Percentiles rank a stretch among this genome's conserved stretches.
These are phyloP conservation scores for Aradophagus sp. DNA, from an alignment of 1,140 invertebrate genomes.

Conservation along the genomic window DNA sequence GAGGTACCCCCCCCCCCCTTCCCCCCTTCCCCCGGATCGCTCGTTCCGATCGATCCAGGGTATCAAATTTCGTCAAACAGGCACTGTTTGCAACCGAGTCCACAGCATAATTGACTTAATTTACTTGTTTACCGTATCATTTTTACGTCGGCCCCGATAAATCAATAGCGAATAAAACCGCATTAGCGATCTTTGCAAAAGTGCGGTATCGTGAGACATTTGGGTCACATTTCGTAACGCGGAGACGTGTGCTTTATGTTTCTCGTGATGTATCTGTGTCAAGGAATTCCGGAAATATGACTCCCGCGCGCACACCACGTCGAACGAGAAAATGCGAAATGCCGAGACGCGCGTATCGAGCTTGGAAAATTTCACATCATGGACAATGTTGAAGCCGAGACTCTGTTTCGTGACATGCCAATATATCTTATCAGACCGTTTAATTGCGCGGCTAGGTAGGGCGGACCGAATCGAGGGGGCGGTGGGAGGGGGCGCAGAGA, in stretches of 20 bases:
- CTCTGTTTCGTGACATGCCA: constrained; percentile 51
- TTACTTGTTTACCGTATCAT: constrained; percentile 50
- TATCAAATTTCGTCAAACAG: constrained; percentile 32
- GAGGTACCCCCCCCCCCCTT: constrained; percentile 1
- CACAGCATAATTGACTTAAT: constrained; percentile 38
- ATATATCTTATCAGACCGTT: constrained; percentile 54
- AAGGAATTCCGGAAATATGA: constrained; percentile 58
- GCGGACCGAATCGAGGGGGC: constrained; percentile 6
- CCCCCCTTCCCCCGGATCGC: neutral
- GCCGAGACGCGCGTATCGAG: constrained; percentile 43
- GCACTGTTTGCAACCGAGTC: constrained; percentile 28
- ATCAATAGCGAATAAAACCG: constrained; percentile 52
- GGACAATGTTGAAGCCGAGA: constrained; percentile 48
- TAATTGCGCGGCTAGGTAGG: constrained; percentile 42
- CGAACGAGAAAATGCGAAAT: constrained; percentile 53
- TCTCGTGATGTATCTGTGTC: constrained; percentile 53
- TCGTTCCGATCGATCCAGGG: constrained; percentile 4
- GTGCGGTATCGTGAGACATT: constrained; percentile 51
- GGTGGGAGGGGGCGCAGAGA: constrained; percentile 17
- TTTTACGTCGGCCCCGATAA: constrained; percentile 43
- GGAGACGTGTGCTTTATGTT: constrained; percentile 54
- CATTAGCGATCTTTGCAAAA: constrained; percentile 39
- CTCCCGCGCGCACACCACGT: too few species aligned
- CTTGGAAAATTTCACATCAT: constrained; percentile 54
- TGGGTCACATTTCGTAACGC: constrained; percentile 49